These are phyloP conservation scores for Collichthys lucidus DNA, from an alignment of 2,113 vertebrate species.

Conservation along the genomic window DNA sequence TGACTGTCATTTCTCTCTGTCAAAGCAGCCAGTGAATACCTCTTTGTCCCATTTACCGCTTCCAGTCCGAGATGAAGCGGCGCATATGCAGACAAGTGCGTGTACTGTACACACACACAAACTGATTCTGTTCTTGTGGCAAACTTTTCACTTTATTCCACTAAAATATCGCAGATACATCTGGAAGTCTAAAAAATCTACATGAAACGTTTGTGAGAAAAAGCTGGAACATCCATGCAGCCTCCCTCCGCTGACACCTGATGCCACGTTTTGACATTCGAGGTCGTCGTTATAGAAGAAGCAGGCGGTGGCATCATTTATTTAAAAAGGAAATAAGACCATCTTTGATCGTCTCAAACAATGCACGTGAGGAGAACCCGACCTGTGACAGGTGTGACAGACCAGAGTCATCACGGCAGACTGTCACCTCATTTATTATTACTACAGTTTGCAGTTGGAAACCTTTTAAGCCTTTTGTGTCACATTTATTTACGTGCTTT, in stretches of 20 bases:
- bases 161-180: neutral
- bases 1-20: slow-evolving; percentile 60
- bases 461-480: neutral
- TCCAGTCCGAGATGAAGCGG: slow-evolving; percentile 2
- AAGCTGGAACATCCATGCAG: neutral
- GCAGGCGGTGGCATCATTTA: neutral
- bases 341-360: neutral
- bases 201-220: neutral
- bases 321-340: neutral
- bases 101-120: neutral
- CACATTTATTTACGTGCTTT: too few species aligned
- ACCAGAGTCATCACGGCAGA: neutral
- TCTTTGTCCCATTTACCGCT: slow-evolving; percentile 43
- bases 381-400: neutral
- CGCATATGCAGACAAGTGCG: neutral
- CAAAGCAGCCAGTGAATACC: slow-evolving; percentile 49
- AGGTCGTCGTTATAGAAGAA: neutral
- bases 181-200: neutral
- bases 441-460: neutral
- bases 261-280: slow-evolving; percentile 9
- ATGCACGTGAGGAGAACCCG: neutral
- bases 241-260: neutral
- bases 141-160: neutral
- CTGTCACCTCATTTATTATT: neutral
- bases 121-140: neutral